Conservation (phyloP, 2,113 vertebrate genomes). For the Callaeas wilsoni region DNA sequence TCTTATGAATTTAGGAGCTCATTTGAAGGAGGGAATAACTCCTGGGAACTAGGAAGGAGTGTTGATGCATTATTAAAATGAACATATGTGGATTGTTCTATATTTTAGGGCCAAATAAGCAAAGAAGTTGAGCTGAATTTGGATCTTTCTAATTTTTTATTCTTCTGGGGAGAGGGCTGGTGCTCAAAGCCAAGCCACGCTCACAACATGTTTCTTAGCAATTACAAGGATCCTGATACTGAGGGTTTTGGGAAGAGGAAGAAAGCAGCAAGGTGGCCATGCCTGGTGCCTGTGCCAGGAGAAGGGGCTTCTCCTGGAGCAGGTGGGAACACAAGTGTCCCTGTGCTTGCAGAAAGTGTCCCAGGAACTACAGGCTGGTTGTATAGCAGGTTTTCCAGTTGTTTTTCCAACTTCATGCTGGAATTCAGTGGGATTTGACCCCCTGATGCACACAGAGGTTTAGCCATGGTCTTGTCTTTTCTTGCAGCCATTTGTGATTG, state of each 20-base stretch:
- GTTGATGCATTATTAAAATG: constrained; percentile 23
- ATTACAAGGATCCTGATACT: rapidly evolving
- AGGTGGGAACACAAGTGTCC: background rate
- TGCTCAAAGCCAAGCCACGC: background rate
- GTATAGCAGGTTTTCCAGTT: background rate
- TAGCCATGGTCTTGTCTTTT: background rate
- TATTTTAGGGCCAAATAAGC: background rate
- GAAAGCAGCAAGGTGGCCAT: background rate
- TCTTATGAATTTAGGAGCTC: background rate
- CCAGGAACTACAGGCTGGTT: background rate
- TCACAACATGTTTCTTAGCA: background rate
- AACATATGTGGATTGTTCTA: background rate
- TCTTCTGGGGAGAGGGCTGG: background rate
- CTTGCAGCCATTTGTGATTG: background rate
- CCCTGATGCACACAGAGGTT: background rate
- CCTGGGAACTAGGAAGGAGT: background rate
- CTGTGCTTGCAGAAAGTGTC: background rate
- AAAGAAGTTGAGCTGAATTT: background rate
- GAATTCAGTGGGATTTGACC: background rate
- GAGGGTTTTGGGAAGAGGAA: background rate
- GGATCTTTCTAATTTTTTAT: background rate
- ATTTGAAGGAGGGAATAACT: background rate
- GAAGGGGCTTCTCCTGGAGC: background rate
- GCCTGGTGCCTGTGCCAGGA: background rate
- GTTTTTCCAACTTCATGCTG: background rate